Percentiles rank a stretch among this genome's conserved stretches.
Conservation (phyloP, 2,113 vertebrate species). For the Brachyhypopomus gauderio region DNA sequence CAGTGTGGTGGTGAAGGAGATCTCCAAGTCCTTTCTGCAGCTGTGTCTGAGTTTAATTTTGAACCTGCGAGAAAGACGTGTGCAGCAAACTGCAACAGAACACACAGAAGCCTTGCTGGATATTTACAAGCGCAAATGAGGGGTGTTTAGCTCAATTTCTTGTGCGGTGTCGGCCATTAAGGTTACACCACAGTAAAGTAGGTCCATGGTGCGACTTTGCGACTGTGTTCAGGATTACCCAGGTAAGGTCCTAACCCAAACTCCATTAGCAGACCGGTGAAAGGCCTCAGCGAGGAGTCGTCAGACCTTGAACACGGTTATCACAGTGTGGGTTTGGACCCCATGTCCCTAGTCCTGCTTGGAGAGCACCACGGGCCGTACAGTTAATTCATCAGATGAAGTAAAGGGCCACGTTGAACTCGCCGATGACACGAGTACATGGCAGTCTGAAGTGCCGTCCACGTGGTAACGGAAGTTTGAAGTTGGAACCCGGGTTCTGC, state of each 20-base stretch:
- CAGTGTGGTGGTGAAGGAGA: neutral
- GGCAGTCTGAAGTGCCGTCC: neutral
- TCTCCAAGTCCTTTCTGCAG: slow-evolving; percentile 11
- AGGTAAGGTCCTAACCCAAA: neutral
- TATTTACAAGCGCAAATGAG: neutral
- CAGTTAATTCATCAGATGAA: too few species aligned
- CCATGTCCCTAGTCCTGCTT: too few species aligned
- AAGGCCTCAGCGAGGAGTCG: neutral
- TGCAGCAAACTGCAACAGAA: neutral
- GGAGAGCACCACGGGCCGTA: too few species aligned
- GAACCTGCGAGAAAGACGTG: neutral
- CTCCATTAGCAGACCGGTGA: neutral
- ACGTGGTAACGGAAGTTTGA: neutral
- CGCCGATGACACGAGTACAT: neutral
- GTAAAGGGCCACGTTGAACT: too few species aligned
- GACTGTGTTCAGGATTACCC: neutral
- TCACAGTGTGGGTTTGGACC: too few species aligned
- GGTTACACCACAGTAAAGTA: neutral
- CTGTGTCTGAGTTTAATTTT: neutral
- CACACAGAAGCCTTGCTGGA: too few species aligned
- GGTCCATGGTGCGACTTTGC: neutral
- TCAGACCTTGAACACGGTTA: neutral
- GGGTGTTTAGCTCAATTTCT: neutral
- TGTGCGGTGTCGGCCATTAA: neutral
- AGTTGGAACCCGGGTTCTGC: neutral